Conservation (phyloP, 2,113 vertebrate genomes). For the Sinocyclocheilus anshuiensis region DNA sequence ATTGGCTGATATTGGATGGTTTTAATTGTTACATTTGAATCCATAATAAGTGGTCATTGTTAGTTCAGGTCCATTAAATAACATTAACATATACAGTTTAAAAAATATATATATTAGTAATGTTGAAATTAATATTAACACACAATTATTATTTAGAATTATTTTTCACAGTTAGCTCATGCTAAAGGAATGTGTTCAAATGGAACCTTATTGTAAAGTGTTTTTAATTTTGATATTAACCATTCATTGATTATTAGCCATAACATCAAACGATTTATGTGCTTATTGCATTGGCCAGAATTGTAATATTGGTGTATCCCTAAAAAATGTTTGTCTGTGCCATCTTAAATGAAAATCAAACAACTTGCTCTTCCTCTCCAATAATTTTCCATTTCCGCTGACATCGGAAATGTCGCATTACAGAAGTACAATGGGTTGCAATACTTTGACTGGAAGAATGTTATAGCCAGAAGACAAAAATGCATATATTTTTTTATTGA, state of each 20-base stretch:
- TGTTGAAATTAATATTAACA: background rate
- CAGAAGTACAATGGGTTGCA: background rate
- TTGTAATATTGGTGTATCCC: background rate
- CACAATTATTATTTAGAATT: background rate
- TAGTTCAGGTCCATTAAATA: background rate
- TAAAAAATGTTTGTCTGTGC: background rate
- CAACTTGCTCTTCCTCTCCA: background rate
- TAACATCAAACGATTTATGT: background rate
- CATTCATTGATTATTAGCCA: background rate
- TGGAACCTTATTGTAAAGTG: background rate
- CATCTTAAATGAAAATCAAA: background rate
- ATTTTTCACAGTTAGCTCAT: background rate
- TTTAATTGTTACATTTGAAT: background rate
- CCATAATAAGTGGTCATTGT: background rate
- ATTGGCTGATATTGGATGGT: background rate
- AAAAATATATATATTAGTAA: background rate
- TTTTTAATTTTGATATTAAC: background rate
- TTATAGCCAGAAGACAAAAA: background rate
- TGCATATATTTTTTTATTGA: background rate
- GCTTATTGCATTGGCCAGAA: background rate
- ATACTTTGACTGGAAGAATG: background rate
- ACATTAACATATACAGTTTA: background rate
- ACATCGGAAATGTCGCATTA: background rate
- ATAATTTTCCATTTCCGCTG: background rate
- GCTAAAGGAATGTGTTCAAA: background rate